Evolutionary conservation across 2,113 vertebrate genomes (phyloP).

Genomic region (Eidolon helvum): DNA sequence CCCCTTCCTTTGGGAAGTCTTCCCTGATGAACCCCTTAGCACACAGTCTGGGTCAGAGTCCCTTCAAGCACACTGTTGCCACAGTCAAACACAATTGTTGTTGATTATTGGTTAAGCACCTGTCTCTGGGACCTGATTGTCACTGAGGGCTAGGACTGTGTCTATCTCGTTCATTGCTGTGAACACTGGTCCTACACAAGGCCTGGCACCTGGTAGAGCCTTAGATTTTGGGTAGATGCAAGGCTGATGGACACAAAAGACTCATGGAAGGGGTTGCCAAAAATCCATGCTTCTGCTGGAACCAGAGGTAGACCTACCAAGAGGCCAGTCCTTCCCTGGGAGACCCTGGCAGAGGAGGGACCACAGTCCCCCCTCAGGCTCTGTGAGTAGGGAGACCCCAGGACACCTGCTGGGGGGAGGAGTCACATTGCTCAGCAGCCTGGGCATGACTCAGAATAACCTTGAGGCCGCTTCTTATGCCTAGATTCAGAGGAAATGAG

Average conservation of each 20-base stretch:
- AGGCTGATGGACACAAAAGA: neutral
- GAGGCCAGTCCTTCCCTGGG: neutral
- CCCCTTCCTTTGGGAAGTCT: neutral
- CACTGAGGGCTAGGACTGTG: neutral
- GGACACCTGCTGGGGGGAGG: neutral
- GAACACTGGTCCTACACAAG: neutral
- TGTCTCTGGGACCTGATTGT: neutral
- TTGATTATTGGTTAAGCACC: neutral
- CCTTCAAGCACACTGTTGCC: neutral
- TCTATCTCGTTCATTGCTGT: neutral
- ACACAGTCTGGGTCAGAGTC: neutral
- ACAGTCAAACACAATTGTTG: neutral
- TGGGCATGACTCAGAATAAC: neutral
- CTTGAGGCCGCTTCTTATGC: neutral
- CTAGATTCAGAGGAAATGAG: constrained; percentile 13
- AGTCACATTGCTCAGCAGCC: neutral
- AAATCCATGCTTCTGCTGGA: neutral
- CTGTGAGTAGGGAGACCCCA: neutral
- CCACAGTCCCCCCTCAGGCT: too few species aligned
- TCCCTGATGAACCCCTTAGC: neutral
- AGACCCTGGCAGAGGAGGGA: neutral
- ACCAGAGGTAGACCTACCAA: neutral
- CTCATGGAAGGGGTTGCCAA: neutral
- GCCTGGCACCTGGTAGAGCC: neutral
- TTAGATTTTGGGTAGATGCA: neutral